Conservation (phyloP, 2,797 vertebrate species). For the Sylvia borin region DNA sequence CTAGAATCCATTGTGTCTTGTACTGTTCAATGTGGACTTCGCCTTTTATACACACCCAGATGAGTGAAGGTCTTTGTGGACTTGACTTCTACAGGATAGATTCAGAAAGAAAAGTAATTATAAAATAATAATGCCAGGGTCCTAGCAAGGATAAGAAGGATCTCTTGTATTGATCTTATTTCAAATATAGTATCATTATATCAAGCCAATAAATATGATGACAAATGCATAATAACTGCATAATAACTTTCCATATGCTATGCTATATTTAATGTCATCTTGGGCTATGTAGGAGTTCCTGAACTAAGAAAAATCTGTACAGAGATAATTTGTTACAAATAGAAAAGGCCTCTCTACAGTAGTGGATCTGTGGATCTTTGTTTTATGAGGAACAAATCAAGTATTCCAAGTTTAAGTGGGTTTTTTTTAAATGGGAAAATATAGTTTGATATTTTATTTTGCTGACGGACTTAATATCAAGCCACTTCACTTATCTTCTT, state of each 20-base stretch:
- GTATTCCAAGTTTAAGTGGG: background rate
- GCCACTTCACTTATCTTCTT: background rate
- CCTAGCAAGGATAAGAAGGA: background rate
- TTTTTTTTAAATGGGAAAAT: background rate
- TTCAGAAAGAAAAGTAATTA: background rate
- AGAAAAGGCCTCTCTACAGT: background rate
- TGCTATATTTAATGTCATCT: background rate
- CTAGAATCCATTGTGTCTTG: background rate
- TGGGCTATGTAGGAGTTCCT: background rate
- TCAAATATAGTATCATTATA: background rate
- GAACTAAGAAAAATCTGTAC: background rate
- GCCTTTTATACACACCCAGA: background rate
- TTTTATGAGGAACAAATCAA: background rate
- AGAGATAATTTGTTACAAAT: background rate
- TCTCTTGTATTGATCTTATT: background rate
- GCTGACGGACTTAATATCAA: background rate
- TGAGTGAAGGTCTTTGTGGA: background rate
- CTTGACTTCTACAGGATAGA: background rate
- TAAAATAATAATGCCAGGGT: background rate
- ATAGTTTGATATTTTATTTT: background rate
- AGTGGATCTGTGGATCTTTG: background rate
- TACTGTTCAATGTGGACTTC: background rate
- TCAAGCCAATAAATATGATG: background rate
- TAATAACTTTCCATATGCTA: background rate
- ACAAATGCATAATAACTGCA: background rate